Evolutionary conservation across 2,113 vertebrate genomes (phyloP).

Genomic region (Carassius carassius): DNA sequence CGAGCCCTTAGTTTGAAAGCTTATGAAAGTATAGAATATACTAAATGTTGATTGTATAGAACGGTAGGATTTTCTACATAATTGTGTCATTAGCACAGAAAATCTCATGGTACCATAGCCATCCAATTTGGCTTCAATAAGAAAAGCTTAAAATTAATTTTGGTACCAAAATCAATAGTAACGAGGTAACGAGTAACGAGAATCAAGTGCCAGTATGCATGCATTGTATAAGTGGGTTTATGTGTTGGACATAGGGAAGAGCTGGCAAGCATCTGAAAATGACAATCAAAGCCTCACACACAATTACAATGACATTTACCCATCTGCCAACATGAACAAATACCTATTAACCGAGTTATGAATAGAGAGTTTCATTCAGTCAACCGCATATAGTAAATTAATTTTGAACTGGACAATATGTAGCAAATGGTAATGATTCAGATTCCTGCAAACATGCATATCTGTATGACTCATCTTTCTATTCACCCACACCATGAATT

Average conservation of each 20-base stretch:
- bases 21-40: not conserved
- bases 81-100: too few species aligned
- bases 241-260: not conserved
- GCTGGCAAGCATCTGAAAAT: conserved; percentile 3
- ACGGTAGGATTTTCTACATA: too few species aligned
- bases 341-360: not conserved
- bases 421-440: not conserved
- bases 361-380: not conserved
- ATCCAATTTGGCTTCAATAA: too few species aligned
- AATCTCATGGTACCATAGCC: too few species aligned
- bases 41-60: too few species aligned
- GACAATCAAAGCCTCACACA: not conserved
- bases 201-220: too few species aligned
- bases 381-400: not conserved
- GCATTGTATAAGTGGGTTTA: not conserved
- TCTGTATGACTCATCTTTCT: conserved; percentile 2
- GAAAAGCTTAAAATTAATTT: conserved; percentile 12
- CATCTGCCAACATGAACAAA: not conserved
- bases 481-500: conserved; percentile 29
- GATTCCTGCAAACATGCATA: not conserved
- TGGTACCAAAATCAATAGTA: not conserved
- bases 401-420: not conserved
- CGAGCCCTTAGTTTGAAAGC: not conserved
- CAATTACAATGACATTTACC: not conserved
- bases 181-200: too few species aligned